Percentiles rank a stretch among this genome's conserved stretches.
These are phyloP conservation scores for Odontomyia ornata DNA, from an alignment of 2,888 invertebrate species.

Conservation along the genomic window DNA sequence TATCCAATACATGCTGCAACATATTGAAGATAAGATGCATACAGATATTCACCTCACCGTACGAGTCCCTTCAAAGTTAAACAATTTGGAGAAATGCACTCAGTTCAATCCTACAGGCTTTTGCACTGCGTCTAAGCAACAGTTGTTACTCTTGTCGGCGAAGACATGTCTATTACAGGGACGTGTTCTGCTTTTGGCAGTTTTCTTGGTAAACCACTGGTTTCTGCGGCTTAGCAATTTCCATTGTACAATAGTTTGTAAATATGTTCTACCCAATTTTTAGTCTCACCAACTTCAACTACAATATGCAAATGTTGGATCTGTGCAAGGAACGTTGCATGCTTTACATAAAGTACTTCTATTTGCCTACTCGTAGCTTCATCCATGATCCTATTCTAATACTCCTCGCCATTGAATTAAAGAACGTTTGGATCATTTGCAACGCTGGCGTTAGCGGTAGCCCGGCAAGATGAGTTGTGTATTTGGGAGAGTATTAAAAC, in stretches of 20 bases:
- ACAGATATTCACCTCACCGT: background rate
- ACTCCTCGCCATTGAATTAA: too few species aligned
- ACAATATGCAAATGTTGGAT: background rate
- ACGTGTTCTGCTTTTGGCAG: background rate
- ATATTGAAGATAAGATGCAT: too few species aligned
- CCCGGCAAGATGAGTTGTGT: too few species aligned
- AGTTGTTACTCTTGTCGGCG: background rate
- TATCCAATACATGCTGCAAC: background rate
- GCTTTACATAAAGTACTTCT: background rate
- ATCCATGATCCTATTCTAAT: too few species aligned
- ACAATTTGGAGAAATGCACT: background rate
- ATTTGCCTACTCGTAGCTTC: background rate
- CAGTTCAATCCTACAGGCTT: background rate
- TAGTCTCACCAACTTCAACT: background rate
- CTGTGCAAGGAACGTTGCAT: background rate
- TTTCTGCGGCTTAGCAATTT: background rate
- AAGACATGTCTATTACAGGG: background rate
- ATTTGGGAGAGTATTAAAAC: too few species aligned
- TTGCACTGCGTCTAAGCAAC: background rate
- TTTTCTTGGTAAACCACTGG: background rate
- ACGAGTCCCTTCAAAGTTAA: background rate
- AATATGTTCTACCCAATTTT: background rate
- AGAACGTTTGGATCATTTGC: background rate
- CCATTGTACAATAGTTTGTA: background rate
- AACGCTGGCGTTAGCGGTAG: background rate